Conservation (phyloP, 2,113 vertebrate species). For the Leucopternis melanops region DNA sequence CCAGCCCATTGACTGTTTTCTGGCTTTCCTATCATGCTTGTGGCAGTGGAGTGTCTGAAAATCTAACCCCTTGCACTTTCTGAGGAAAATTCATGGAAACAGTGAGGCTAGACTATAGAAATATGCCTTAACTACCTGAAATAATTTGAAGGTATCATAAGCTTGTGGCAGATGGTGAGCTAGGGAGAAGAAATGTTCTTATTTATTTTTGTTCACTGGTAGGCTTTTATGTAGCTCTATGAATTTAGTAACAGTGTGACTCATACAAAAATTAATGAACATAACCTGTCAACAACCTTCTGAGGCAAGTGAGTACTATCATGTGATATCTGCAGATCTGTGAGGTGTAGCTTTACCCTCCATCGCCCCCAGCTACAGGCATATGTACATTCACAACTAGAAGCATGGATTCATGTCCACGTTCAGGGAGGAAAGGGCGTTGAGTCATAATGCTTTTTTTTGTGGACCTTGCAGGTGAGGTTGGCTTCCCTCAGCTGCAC, state of each 20-base stretch:
- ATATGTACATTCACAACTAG: background rate
- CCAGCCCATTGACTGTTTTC: background rate
- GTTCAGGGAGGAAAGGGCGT: background rate
- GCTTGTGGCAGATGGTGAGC: slow-evolving; percentile 48
- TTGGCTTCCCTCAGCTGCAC: background rate
- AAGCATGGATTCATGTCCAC: background rate
- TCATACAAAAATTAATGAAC: slow-evolving; percentile 25
- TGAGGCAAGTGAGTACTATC: background rate
- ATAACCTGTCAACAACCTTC: slow-evolving; percentile 32
- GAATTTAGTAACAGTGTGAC: slow-evolving; percentile 45
- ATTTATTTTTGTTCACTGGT: slow-evolving; percentile 53
- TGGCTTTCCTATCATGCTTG: background rate
- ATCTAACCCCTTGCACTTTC: background rate
- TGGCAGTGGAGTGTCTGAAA: background rate
- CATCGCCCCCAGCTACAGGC: background rate
- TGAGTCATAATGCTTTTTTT: background rate
- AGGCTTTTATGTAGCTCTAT: slow-evolving; percentile 18
- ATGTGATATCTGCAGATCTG: background rate
- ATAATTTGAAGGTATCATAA: slow-evolving; percentile 26
- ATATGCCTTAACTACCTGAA: slow-evolving; percentile 4
- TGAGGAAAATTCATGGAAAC: background rate
- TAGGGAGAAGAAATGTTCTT: slow-evolving; percentile 26
- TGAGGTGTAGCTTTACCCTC: background rate
- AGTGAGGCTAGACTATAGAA: background rate
- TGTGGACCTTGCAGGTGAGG: background rate